These are phyloP conservation scores for Montipora capricornis DNA, from an alignment of 64 coral and sea anemone genomes.

Conservation along the genomic window DNA sequence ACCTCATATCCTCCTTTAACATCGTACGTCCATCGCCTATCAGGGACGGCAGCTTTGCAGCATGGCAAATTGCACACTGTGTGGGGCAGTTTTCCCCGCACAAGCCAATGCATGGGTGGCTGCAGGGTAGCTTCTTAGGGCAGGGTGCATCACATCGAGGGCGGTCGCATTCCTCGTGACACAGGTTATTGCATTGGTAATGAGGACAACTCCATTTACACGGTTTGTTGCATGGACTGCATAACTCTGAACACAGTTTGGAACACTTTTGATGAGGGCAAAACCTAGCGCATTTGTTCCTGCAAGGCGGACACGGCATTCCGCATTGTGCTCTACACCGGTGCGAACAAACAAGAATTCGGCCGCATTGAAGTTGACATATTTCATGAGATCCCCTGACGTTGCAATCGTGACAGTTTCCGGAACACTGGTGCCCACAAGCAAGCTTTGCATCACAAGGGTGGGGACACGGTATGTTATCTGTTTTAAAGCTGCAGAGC, in stretches of 20 bases:
- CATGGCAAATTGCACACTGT: slow-evolving; percentile 43
- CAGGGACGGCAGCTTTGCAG: slow-evolving; percentile 22
- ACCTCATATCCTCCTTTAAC: slow-evolving; percentile 24
- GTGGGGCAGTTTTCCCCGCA: slow-evolving; percentile 68
- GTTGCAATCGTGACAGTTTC: slow-evolving; percentile 24
- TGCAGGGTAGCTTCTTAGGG: slow-evolving; percentile 38
- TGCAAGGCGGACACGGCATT: slow-evolving; percentile 75
- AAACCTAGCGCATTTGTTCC: slow-evolving; percentile 37
- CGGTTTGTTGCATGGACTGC: slow-evolving; percentile 46
- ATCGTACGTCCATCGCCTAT: background rate
- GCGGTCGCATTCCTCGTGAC: slow-evolving; percentile 57
- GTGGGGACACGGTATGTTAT: slow-evolving; percentile 2
- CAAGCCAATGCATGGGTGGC: slow-evolving; percentile 66
- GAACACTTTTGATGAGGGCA: slow-evolving; percentile 58
- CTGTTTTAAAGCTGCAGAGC: slow-evolving; percentile 12
- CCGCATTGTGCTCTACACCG: slow-evolving; percentile 47
- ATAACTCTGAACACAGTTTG: slow-evolving; percentile 26
- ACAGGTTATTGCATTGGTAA: slow-evolving; percentile 72
- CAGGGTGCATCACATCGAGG: slow-evolving; percentile 54
- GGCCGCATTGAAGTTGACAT: slow-evolving; percentile 53
- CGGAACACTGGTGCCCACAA: slow-evolving; percentile 65
- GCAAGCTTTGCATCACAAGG: slow-evolving; percentile 33
- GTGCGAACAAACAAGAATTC: slow-evolving; percentile 69
- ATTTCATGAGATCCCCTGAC: slow-evolving; percentile 50
- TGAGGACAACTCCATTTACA: slow-evolving; percentile 70